phyloP scores from a whole-genome alignment of 2,888 invertebrate species.

The Ctenicera cuprea region DNA sequence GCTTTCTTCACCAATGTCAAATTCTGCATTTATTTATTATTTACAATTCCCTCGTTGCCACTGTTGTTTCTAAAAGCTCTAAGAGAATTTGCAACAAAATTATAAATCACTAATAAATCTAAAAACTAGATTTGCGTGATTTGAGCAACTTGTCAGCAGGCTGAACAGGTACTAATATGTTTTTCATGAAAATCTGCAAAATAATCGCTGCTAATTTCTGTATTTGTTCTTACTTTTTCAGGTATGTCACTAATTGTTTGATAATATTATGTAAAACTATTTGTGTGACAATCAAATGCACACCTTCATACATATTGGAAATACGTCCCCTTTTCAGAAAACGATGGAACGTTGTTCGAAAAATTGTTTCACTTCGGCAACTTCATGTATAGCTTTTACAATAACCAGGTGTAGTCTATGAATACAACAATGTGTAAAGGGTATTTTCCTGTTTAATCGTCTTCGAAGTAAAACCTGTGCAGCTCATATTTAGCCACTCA shows the following conservation, averaged over 20 bases:
- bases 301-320: constrained; percentile 38
- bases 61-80: too few species aligned
- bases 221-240: not conserved
- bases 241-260: not conserved
- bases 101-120: not conserved
- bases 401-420: constrained; percentile 36
- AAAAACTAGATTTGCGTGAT: not conserved
- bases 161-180: not conserved
- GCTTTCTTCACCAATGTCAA: too few species aligned
- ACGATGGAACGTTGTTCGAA: constrained; percentile 39
- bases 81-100: too few species aligned
- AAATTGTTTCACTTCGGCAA: constrained; percentile 31
- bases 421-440: constrained; percentile 32
- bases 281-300: constrained; percentile 24
- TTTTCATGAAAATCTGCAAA: not conserved
- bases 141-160: not conserved
- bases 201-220: not conserved
- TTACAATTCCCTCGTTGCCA: too few species aligned
- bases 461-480: constrained; percentile 28
- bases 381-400: constrained; percentile 33
- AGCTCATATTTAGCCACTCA: constrained; percentile 39
- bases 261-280: too few species aligned
- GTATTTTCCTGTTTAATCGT: constrained; percentile 17
- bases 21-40: too few species aligned
- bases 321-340: constrained; percentile 31